Evolutionary conservation across 2,888 invertebrate species (phyloP), one percentile per base, ranked within the genome.

Genomic region (Trichacis sp.): DNA sequence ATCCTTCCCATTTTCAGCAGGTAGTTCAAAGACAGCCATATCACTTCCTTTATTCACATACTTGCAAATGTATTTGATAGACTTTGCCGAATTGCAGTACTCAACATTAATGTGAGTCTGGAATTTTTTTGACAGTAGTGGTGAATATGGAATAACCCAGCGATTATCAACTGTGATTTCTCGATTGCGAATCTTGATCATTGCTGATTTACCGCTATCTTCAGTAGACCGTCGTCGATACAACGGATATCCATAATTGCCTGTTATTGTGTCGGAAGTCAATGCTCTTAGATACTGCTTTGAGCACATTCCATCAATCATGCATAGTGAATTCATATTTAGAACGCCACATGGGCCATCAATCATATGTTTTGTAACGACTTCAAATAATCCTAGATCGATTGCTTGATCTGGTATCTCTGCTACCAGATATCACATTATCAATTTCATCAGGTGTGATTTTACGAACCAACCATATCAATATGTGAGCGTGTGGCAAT

Each of bases 51-150:
- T 77, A 50, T 72, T 71, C 4, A 81, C 64, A 62, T 79, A 79
- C 64, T 78, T 78, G 24, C 72, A 74, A 50, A 80, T 67, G 50
- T 77, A 78, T 69, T 79, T 78, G 19, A 77, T 75, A 3, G 69
- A 64, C 48, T 80, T 76, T 1, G 81, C 73, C 0, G 77, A 77
- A 65, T 66, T 77, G 57, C 85, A 86, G 57, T 50, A 77, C 59
- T 85, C 84, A 18, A 85, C 79, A 66, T 85, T 85, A 12, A 78
- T 78, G 60, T 84, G 82, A 1, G 77, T 75, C 14, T 78, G 60
- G 42, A 69, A 76, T 5, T 49, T 70, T 45, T 61, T 56, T 1
- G 47, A 68, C 1, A 77, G 65, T 12, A 74, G 11, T 42, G 74
- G 73, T 9, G 18, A 53, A 52, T 70, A 74, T 17, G 72, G 74